Conservation (phyloP, 2,113 vertebrate genomes). For the Halcyon senegalensis region DNA sequence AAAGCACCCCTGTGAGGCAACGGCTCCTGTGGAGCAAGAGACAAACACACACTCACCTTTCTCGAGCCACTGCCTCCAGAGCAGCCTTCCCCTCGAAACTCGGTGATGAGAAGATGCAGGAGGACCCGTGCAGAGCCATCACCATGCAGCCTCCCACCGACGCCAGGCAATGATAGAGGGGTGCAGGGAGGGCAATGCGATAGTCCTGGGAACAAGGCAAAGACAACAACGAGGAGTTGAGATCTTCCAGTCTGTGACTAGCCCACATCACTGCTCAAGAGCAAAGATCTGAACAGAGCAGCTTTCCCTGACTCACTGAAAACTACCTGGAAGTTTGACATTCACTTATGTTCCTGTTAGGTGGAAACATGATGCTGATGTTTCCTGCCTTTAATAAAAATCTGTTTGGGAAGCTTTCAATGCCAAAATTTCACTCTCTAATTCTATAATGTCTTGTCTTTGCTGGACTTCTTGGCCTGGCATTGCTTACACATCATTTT, state of each 20-base stretch:
- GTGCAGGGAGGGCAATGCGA: conserved; percentile 77
- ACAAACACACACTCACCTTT: conserved; percentile 80
- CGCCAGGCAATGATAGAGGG: conserved; percentile 92
- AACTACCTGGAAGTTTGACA: background rate
- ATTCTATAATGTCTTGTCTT: background rate
- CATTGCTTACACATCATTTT: background rate
- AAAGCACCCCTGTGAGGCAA: background rate
- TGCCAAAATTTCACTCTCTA: background rate
- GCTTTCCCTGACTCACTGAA: background rate
- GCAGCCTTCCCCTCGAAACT: conserved; percentile 81
- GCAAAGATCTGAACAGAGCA: background rate
- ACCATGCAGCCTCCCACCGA: conserved; percentile 85
- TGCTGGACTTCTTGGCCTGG: background rate
- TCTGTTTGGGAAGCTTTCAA: background rate
- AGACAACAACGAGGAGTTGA: background rate
- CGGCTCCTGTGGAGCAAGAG: background rate
- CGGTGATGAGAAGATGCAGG: conserved; percentile 79
- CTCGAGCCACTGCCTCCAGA: conserved; percentile 80
- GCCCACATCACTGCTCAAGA: background rate
- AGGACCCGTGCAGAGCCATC: conserved; percentile 79
- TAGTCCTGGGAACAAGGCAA: conserved; percentile 64
- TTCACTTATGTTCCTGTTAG: accelerated
- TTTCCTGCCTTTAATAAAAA: background rate
- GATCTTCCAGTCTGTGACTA: accelerated
- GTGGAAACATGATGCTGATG: background rate